phyloP scores from a whole-genome alignment of 2,888 invertebrate species.

The Epinotia ramella region DNA sequence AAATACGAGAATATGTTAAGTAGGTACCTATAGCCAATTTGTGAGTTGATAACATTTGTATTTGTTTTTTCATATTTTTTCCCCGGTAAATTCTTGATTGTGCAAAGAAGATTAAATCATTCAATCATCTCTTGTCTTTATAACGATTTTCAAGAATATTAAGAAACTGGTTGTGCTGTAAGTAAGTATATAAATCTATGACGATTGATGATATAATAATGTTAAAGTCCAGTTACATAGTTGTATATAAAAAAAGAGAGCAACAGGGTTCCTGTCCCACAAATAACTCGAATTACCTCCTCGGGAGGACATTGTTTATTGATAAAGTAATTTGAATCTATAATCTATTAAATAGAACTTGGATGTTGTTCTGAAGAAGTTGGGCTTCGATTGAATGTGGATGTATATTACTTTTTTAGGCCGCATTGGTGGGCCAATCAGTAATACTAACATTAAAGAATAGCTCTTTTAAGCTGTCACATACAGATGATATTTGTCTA shows the following conservation, averaged over 20 bases:
- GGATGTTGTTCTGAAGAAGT: conserved; percentile 34
- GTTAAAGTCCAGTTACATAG: conserved; percentile 45
- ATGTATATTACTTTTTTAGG: background rate
- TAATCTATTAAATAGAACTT: conserved; percentile 39
- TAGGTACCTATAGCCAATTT: too few relatives aligned
- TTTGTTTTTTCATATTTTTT: too few relatives aligned
- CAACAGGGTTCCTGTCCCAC: conserved; percentile 43
- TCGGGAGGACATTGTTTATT: conserved; percentile 30
- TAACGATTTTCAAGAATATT: background rate
- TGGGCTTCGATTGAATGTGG: conserved; percentile 14
- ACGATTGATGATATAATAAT: conserved; percentile 47
- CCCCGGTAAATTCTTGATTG: background rate
- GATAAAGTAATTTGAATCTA: conserved; percentile 38
- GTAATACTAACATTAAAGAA: background rate
- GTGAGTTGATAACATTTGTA: too few relatives aligned
- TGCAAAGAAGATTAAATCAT: background rate
- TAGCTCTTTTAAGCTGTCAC: background rate
- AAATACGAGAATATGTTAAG: too few relatives aligned
- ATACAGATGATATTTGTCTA: background rate
- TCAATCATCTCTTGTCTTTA: background rate
- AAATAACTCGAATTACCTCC: conserved; percentile 20
- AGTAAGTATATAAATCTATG: conserved; percentile 45
- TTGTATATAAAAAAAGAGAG: conserved; percentile 37
- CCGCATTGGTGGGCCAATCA: background rate
- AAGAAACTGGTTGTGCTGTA: conserved; percentile 13